phyloP scores from a whole-genome alignment of 2,797 vertebrate species.

The Novumbra hubbsi region DNA sequence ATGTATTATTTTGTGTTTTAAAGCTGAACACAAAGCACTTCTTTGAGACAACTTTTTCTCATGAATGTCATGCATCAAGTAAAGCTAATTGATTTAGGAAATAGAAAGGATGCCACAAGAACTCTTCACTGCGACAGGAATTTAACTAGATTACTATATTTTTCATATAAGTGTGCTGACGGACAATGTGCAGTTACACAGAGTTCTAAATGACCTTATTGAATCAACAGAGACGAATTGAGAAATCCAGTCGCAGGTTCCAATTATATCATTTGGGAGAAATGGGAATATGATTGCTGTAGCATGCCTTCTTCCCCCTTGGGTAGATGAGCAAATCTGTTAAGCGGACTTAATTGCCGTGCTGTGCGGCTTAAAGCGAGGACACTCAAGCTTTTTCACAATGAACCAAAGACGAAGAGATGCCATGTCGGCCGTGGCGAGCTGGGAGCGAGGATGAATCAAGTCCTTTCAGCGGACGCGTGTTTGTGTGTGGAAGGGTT shows the following conservation, averaged over 20 bases:
- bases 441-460: conserved; percentile 38
- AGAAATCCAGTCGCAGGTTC: conserved; percentile 83
- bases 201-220: conserved; percentile 81
- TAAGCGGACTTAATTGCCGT: conserved; percentile 66
- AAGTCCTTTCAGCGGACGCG: conserved; percentile 43
- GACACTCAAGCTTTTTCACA: conserved; percentile 45
- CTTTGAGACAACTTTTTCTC: conserved; percentile 51
- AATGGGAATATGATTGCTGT: conserved; percentile 71
- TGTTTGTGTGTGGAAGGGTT: conserved; percentile 23
- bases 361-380: conserved; percentile 55
- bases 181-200: conserved; percentile 77
- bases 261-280: conserved; percentile 79
- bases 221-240: conserved; percentile 82
- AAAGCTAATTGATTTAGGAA: conserved; percentile 81
- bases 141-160: conserved; percentile 78
- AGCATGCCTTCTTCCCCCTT: conserved; percentile 51
- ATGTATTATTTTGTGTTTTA: conserved; percentile 38
- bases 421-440: conserved; percentile 9
- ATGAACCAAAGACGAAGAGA: conserved; percentile 52
- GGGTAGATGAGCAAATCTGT: conserved; percentile 60
- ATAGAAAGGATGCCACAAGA: conserved; percentile 71
- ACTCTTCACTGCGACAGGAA: conserved; percentile 63
- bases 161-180: conserved; percentile 74
- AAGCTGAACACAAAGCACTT: conserved; percentile 39
- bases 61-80: conserved; percentile 71